phyloP scores from a whole-genome alignment of 1,140 invertebrate species.

The Spodoptera litura region DNA sequence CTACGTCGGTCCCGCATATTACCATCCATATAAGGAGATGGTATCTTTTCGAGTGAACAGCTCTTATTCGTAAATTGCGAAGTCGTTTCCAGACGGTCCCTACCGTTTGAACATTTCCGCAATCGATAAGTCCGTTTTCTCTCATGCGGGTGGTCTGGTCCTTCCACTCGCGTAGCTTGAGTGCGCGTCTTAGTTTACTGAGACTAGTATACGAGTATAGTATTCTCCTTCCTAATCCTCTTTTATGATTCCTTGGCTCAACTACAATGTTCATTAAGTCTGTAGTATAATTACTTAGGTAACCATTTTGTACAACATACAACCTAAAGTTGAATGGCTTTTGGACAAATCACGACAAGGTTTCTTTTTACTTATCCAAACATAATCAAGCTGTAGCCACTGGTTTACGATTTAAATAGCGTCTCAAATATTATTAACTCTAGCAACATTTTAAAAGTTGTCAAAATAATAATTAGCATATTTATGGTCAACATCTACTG shows the following conservation, averaged over 20 bases:
- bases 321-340: no score
- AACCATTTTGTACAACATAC: no score
- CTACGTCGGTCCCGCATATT: slow-evolving; percentile 17
- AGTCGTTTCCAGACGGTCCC: slow-evolving; percentile 13
- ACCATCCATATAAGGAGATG: slow-evolving; percentile 10
- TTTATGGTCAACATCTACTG: not conserved
- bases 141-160: slow-evolving; percentile 16
- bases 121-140: slow-evolving; percentile 33
- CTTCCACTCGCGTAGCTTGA: not conserved
- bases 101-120: slow-evolving; percentile 9
- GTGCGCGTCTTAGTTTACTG: not conserved
- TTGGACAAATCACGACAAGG: no score
- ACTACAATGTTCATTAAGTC: not conserved
- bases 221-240: not conserved
- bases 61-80: slow-evolving; percentile 27
- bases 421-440: no score
- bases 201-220: not conserved
- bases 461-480: no score
- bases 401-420: no score
- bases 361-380: not conserved
- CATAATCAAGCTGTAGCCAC: no score
- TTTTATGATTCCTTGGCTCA: not conserved
- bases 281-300: not conserved
- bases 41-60: slow-evolving; percentile 6
- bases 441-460: no score